These are phyloP conservation scores for Drosophila willistoni DNA, from an alignment of 1,140 invertebrate species.

Conservation along the genomic window DNA sequence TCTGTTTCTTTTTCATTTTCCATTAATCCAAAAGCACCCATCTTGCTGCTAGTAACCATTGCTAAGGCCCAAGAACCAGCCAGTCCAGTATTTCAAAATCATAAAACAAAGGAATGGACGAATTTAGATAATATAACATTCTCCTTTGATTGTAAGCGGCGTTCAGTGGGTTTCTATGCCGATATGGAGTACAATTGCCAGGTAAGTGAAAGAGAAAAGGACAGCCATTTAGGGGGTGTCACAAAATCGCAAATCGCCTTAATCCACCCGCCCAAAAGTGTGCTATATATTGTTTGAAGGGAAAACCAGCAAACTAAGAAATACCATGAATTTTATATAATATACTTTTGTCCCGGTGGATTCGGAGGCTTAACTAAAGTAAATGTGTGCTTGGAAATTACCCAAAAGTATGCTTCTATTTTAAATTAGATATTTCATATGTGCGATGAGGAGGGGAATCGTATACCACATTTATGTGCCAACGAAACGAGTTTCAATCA, in stretches of 20 bases:
- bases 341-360: too few species aligned
- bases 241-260: too few species aligned
- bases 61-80: constrained; percentile 70
- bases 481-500: constrained; percentile 87
- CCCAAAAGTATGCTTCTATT: constrained; percentile 55
- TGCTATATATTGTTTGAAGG: too few species aligned
- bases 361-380: too few species aligned
- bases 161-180: constrained; percentile 86
- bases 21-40: constrained; percentile 27
- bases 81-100: constrained; percentile 83
- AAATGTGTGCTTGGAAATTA: not conserved
- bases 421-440: constrained; percentile 85
- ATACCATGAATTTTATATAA: too few species aligned
- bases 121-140: constrained; percentile 87
- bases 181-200: constrained; percentile 87
- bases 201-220: constrained; percentile 47
- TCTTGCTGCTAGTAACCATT: constrained; percentile 57
- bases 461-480: constrained; percentile 86
- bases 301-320: too few species aligned
- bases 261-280: too few species aligned
- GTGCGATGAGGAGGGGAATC: constrained; percentile 86
- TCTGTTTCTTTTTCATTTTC: not conserved
- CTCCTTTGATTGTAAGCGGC: constrained; percentile 85
- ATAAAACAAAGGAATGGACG: constrained; percentile 85
- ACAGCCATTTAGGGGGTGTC: not conserved